Percentiles rank a stretch among this genome's conserved stretches.
phyloP scores from a whole-genome alignment of 2,888 invertebrate species.

The Ochropleura plecta region DNA sequence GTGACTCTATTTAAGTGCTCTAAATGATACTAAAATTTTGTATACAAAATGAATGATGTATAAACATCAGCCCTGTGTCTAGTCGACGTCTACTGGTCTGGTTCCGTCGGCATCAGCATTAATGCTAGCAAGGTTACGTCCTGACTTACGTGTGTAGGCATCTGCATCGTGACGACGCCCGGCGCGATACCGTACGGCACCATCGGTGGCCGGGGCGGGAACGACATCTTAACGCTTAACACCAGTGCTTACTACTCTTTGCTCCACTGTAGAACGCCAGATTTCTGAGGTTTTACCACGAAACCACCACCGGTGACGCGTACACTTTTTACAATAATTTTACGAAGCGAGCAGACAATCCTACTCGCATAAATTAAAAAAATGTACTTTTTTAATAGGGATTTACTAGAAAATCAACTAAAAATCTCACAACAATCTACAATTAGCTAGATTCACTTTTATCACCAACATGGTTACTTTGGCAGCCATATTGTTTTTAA shows the following conservation, averaged over 20 bases:
- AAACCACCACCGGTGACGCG: constrained; percentile 70
- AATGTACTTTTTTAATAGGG: constrained; percentile 38
- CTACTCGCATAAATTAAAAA: constrained; percentile 38
- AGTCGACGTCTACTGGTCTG: not conserved
- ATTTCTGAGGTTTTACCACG: constrained; percentile 54
- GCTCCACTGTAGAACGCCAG: constrained; percentile 50
- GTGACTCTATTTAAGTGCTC: not conserved
- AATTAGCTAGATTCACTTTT: constrained; percentile 49
- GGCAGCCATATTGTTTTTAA: constrained; percentile 62
- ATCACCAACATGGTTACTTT: constrained; percentile 65
- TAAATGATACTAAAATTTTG: not conserved
- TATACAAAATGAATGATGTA: not conserved
- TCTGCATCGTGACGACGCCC: constrained; percentile 94
- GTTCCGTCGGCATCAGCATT: constrained; percentile 10
- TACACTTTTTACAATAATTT: constrained; percentile 59
- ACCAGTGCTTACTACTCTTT: constrained; percentile 37
- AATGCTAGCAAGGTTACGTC: constrained; percentile 66
- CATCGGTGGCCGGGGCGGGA: constrained; percentile 96
- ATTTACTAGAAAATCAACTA: constrained; percentile 41
- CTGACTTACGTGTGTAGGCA: constrained; percentile 93
- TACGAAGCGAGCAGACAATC: constrained; percentile 23
- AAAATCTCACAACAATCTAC: constrained; percentile 44
- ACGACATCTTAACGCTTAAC: constrained; percentile 92
- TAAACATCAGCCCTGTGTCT: not conserved
- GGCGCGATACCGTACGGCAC: constrained; percentile 94